Conservation (phyloP, 2,797 vertebrate genomes). For the Ceryle rudis region DNA sequence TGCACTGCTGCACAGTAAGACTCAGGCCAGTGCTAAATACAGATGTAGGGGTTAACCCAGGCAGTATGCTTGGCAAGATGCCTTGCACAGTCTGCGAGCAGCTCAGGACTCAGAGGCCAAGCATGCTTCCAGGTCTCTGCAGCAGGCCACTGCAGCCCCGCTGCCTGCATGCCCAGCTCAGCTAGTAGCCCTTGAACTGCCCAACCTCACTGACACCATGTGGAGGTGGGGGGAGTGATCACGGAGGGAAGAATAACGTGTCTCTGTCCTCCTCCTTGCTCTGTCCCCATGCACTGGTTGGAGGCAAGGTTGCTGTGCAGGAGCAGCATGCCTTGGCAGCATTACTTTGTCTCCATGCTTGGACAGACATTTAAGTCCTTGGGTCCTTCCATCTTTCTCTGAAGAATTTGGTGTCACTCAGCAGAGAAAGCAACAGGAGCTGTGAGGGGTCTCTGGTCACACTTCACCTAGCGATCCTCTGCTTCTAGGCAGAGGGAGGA, state of each 20-base stretch:
- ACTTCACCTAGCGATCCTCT: not conserved
- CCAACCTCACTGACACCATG: not conserved
- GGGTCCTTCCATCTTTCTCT: not conserved
- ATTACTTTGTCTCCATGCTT: not conserved
- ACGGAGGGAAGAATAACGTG: not conserved
- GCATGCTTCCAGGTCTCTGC: not conserved
- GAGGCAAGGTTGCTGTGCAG: not conserved
- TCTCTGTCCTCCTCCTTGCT: not conserved
- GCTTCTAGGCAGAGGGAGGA: not conserved
- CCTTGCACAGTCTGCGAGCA: not conserved
- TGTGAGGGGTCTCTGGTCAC: not conserved
- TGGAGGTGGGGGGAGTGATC: not conserved
- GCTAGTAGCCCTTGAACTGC: not conserved
- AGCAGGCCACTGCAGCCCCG: not conserved
- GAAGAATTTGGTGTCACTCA: not conserved
- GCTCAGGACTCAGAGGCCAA: fast-evolving
- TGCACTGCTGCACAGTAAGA: fast-evolving
- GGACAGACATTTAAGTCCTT: not conserved
- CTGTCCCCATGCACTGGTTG: not conserved
- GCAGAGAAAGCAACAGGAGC: not conserved
- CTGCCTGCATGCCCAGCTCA: not conserved
- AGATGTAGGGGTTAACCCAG: fast-evolving
- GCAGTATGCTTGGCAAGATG: not conserved
- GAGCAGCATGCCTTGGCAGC: not conserved
- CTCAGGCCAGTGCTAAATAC: not conserved